Percentiles rank a stretch among this genome's conserved stretches.
phyloP scores from a whole-genome alignment of 2,888 invertebrate species.

The Drosophila quinaria region DNA sequence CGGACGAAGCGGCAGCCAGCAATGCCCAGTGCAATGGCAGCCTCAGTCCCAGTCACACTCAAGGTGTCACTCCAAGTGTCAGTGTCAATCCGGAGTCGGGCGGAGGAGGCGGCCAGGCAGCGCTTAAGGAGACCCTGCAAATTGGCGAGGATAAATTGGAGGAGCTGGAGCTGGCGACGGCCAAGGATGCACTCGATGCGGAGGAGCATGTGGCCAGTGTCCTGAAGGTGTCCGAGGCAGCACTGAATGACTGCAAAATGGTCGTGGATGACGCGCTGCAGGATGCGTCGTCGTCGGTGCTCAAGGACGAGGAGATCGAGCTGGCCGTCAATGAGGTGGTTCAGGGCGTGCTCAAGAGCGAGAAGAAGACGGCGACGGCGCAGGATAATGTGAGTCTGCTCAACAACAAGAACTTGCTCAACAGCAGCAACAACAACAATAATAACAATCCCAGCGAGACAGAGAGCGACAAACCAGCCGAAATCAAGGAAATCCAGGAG shows the following conservation, averaged over 20 bases:
- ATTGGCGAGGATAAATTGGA: conserved; percentile 79
- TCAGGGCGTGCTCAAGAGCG: conserved; percentile 86
- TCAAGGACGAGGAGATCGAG: conserved; percentile 87
- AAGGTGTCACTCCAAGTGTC: no score
- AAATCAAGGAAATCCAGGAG: conserved; percentile 22
- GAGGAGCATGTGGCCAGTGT: conserved; percentile 87
- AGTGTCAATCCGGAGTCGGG: conserved; percentile 1
- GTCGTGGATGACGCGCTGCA: conserved; percentile 80
- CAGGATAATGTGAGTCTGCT: conserved; percentile 77
- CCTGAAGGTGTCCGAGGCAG: conserved; percentile 86
- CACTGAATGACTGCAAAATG: conserved; percentile 86
- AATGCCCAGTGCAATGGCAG: conserved; percentile 69
- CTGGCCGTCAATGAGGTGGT: conserved; percentile 87
- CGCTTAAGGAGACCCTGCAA: conserved; percentile 85
- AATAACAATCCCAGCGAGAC: conserved; percentile 41
- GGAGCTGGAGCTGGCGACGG: conserved; percentile 75
- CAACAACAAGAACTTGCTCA: conserved; percentile 83
- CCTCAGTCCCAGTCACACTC: conserved; percentile 19
- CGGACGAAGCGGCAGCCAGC: conserved; percentile 69
- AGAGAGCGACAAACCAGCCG: not conserved
- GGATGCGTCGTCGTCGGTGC: conserved; percentile 84
- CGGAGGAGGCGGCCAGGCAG: conserved; percentile 71
- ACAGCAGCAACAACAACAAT: conserved; percentile 72
- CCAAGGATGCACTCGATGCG: conserved; percentile 83
- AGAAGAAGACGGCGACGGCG: conserved; percentile 72